Base-by-base conservation (phyloP, 2,113 vertebrate species). In the Callipepla californica region DNA sequence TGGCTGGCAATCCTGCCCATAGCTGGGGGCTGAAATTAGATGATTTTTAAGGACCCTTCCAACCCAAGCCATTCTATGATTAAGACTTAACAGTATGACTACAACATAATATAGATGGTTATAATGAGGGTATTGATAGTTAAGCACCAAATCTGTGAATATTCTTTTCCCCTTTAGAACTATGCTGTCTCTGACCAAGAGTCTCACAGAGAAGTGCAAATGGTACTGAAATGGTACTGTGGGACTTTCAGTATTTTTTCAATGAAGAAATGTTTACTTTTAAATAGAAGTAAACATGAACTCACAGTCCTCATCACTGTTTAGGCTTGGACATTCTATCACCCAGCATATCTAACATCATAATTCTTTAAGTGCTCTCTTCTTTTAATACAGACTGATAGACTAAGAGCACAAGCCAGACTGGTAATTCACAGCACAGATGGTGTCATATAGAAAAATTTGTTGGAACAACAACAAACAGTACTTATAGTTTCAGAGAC, bases 391-490 rank as follows among this genome's bases (percentile, higher is more conserved):
- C 23, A 53, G 26, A 55, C 32, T 61, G n/a, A 61, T 55, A 80
- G 30, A 21, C 40, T 85, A 74, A 83, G 92, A 94, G 73, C 66
- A 75, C 61, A 90, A 95, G 80, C 61, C 32, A 75, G 47, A 25
- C 57, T 80, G 8, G 6, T 25, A 78, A 89, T 40, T 86, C 80
- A 72, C 51, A 86, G 61, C 61, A 80, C 77, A 94, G 73, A 86
- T 78, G 83, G 69, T 2, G 6, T 66, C 76, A 44, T 15, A 51
- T 58, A 81, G 47, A 81, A 81, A 34, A 26, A 32, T 70, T 15
- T 53, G 20, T 20, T 55, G 34, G 19, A 86, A 78, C 38, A 53
- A 72, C 25, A 92, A 72, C 16, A 80, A 81, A 34, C 16, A 50
- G 32, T 14, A 42, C 22, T 30, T 53, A 36, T 15, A 63, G 1